Evolutionary conservation across 2,113 vertebrate genomes (phyloP), one percentile per base, ranked within the genome.

Genomic region (Austrofundulus limnaeus): DNA sequence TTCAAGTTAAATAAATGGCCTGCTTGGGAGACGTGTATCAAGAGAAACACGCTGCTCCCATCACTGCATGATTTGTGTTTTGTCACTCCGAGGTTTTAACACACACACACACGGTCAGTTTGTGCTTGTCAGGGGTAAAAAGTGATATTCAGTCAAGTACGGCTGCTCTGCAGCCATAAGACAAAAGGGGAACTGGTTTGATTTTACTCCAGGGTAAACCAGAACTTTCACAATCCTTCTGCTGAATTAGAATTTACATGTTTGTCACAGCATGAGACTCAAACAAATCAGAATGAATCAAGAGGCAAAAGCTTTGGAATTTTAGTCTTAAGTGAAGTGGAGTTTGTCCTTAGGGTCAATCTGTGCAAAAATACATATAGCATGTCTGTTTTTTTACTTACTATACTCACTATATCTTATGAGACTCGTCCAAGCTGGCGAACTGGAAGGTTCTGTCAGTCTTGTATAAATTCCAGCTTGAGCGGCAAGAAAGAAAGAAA

Each of bases 171-270:
- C 83, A 85, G 80, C 79, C 77, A 46, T 23, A 17, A 25, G 77
- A 67, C 72, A 75, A 81, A 58, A 76, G 72, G 66, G 82, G 70
- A 75, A 76, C 77, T 80, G 77, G 71, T 86, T 84, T 86, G 79
- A 88, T 84, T 87, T 83, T 64, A 69, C 62, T 75, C 75, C 72
- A 80, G 80, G 62, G 77, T 67, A 85, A 77, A 75, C 68, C 61
- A 72, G 62, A 75, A 75, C 63, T 83, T 84, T 70, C 51, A 70
- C 81, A 85, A 87, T 88, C 83, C 66, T 76, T 62, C 72, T 67
- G 85, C 89, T 87, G 81, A 87, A 49, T 76, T 81, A 73, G 64
- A 82, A 82, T 85, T 72, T 77, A 59, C n/a, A 51, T 82, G 67
- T 81, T 82, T 70, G 68, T 84, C 82, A 65, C 73, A 70, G 69